phyloP scores from a whole-genome alignment of 2,888 invertebrate species.

The Meteorus cinctellus region DNA sequence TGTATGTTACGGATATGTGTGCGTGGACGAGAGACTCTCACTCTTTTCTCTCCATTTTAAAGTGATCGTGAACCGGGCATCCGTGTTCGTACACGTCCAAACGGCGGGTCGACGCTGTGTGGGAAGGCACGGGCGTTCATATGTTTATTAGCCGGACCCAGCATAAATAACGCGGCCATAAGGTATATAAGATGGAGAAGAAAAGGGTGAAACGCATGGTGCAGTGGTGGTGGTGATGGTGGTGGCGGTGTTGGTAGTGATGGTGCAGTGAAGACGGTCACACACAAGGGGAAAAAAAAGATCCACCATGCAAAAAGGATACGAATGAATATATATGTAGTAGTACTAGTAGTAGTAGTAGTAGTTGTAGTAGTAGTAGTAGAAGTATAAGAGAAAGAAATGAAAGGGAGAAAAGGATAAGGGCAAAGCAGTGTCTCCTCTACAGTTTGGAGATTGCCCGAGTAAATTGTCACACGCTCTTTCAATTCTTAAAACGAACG shows the following conservation, averaged over 20 bases:
- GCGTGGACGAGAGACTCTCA: constrained; percentile 15
- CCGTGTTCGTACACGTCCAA: constrained; percentile 38
- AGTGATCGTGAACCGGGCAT: constrained; percentile 35
- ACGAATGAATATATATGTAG: constrained; percentile 39
- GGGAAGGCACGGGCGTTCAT: constrained; percentile 72
- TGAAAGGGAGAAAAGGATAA: constrained; percentile 44
- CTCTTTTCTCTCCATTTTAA: constrained; percentile 25
- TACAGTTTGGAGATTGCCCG: constrained; percentile 63
- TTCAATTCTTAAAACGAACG: constrained; percentile 36
- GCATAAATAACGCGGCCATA: constrained; percentile 73
- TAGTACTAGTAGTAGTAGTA: not conserved
- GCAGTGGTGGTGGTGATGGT: constrained; percentile 36
- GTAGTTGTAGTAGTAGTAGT: not conserved
- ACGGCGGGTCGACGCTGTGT: constrained; percentile 50
- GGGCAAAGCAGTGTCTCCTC: constrained; percentile 28
- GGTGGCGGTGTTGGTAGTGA: constrained; percentile 31
- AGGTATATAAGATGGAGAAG: constrained; percentile 65
- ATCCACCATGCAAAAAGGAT: constrained; percentile 41
- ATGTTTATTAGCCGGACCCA: constrained; percentile 73
- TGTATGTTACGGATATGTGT: not conserved
- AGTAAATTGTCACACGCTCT: constrained; percentile 74
- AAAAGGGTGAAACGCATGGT: constrained; percentile 59
- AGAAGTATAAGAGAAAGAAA: constrained; percentile 24
- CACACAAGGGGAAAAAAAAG: constrained; percentile 36
- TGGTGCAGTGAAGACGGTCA: constrained; percentile 1